Percentiles rank a stretch among this genome's conserved stretches.
Evolutionary conservation across 2,797 vertebrate genomes (phyloP).

Genomic region (Aulostomus chinensis): DNA sequence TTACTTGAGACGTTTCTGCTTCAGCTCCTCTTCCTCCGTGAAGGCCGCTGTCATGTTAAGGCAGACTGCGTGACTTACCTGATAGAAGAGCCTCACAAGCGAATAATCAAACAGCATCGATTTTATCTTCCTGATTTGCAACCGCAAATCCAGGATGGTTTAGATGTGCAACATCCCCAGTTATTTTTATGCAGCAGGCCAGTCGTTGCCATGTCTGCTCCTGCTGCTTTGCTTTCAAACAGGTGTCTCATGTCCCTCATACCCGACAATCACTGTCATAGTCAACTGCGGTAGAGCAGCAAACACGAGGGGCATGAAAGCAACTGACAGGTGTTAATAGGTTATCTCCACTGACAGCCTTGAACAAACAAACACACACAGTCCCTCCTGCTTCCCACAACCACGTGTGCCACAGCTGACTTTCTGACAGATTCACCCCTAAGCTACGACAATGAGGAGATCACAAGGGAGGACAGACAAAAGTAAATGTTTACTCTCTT

Average conservation of each 20-base stretch:
- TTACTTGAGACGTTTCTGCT: slow-evolving; percentile 2
- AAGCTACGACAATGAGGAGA: slow-evolving; percentile 27
- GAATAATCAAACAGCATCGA: slow-evolving; percentile 37
- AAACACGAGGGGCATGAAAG: background rate
- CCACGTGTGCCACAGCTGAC: slow-evolving; percentile 7
- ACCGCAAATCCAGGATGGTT: background rate
- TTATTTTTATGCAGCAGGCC: slow-evolving; percentile 5
- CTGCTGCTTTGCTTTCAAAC: slow-evolving; percentile 3
- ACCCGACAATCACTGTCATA: slow-evolving; percentile 30
- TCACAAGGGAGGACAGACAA: slow-evolving; percentile 35
- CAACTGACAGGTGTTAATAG: slow-evolving; percentile 28
- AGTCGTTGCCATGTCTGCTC: background rate
- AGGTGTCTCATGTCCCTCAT: background rate
- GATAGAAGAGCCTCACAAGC: slow-evolving; percentile 15
- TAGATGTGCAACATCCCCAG: slow-evolving; percentile 1
- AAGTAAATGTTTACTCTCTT: slow-evolving; percentile 55
- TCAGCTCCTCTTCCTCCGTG: too few relatives aligned
- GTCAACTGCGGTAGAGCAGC: slow-evolving; percentile 13
- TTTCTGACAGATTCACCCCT: slow-evolving; percentile 38
- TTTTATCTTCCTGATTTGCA: slow-evolving; percentile 14
- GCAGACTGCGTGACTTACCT: slow-evolving; percentile 15
- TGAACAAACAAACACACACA: slow-evolving; percentile 10
- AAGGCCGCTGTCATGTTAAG: slow-evolving; percentile 7
- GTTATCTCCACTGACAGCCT: slow-evolving; percentile 17
- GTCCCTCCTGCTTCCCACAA: background rate